These are phyloP conservation scores for Ptychochromis oligacanthus DNA, from an alignment of 2,113 vertebrate genomes.

Conservation along the genomic window DNA sequence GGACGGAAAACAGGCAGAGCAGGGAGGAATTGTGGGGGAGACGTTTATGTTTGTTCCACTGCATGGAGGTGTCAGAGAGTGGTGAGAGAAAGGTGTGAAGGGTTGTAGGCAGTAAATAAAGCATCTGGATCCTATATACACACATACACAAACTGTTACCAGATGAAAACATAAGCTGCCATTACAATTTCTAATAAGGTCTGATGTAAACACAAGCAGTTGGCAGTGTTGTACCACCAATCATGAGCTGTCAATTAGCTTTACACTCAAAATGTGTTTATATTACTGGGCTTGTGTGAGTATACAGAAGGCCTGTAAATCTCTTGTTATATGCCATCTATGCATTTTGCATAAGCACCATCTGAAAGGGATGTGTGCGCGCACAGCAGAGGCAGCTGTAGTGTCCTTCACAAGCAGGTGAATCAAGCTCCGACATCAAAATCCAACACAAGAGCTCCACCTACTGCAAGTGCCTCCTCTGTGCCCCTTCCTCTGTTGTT, in stretches of 20 bases:
- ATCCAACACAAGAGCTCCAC: constrained; percentile 84
- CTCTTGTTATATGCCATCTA: constrained; percentile 31
- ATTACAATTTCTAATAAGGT: constrained; percentile 70
- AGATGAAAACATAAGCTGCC: constrained; percentile 49
- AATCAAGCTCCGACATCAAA: constrained; percentile 64
- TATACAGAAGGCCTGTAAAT: constrained; percentile 42
- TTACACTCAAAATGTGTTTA: constrained; percentile 47
- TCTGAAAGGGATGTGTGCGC: constrained; percentile 1
- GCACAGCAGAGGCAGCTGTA: constrained; percentile 33
- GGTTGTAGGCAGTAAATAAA: constrained; percentile 48
- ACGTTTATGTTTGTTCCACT: constrained; percentile 48
- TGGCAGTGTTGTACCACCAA: constrained; percentile 50
- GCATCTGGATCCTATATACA: not conserved
- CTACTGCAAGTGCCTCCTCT: constrained; percentile 74
- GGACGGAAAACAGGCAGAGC: constrained; percentile 29
- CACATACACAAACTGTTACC: constrained; percentile 22
- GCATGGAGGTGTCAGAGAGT: constrained; percentile 44
- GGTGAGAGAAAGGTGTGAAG: constrained; percentile 20
- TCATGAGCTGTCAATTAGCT: constrained; percentile 61
- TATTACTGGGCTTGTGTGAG: constrained; percentile 18
- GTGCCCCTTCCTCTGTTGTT: constrained; percentile 55
- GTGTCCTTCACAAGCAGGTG: constrained; percentile 73
- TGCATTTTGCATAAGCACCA: constrained; percentile 48
- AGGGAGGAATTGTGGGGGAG: constrained; percentile 41
- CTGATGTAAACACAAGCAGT: constrained; percentile 65